Percentiles rank a stretch among this genome's conserved stretches.
These are phyloP conservation scores for Lomographa bimaculata DNA, from an alignment of 2,888 invertebrate genomes.

Conservation along the genomic window DNA sequence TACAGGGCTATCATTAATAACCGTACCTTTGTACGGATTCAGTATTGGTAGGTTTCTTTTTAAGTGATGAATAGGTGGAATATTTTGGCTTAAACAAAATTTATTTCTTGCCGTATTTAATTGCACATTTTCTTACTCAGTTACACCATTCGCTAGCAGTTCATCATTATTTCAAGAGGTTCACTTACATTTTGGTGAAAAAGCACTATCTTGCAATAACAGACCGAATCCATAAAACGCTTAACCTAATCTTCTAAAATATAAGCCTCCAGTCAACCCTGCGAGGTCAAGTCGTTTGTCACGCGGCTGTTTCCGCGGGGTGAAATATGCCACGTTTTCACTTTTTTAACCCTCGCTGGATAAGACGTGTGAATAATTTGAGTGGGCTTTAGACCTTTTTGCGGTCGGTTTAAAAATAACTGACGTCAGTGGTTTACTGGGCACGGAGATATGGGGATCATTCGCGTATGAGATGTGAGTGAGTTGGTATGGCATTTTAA, in stretches of 20 bases:
- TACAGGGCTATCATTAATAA: slow-evolving; percentile 29
- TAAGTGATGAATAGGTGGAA: slow-evolving; percentile 1
- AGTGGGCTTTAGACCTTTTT: slow-evolving; percentile 50
- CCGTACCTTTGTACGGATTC: slow-evolving; percentile 23
- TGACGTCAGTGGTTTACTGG: slow-evolving; percentile 15
- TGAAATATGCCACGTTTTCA: slow-evolving; percentile 56
- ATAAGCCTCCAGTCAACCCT: slow-evolving; percentile 38
- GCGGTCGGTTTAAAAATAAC: slow-evolving; percentile 50
- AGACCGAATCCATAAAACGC: slow-evolving; percentile 10
- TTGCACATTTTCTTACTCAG: too few relatives aligned
- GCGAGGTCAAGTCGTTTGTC: slow-evolving; percentile 50
- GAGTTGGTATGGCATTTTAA: too few relatives aligned
- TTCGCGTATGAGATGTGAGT: too few relatives aligned
- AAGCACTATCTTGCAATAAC: too few relatives aligned
- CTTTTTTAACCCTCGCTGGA: slow-evolving; percentile 51
- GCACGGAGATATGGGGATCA: slow-evolving; percentile 3
- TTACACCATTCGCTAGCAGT: too few relatives aligned
- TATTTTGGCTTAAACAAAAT: background rate
- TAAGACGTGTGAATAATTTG: slow-evolving; percentile 63
- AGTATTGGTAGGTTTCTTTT: slow-evolving; percentile 1
- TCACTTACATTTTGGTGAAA: too few relatives aligned
- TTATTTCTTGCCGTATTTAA: too few relatives aligned
- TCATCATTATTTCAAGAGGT: too few relatives aligned
- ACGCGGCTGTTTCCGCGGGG: slow-evolving; percentile 30
- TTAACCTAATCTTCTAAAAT: slow-evolving; percentile 32